Conservation (phyloP, 2,888 invertebrate species). For the Stenurella melanura region DNA sequence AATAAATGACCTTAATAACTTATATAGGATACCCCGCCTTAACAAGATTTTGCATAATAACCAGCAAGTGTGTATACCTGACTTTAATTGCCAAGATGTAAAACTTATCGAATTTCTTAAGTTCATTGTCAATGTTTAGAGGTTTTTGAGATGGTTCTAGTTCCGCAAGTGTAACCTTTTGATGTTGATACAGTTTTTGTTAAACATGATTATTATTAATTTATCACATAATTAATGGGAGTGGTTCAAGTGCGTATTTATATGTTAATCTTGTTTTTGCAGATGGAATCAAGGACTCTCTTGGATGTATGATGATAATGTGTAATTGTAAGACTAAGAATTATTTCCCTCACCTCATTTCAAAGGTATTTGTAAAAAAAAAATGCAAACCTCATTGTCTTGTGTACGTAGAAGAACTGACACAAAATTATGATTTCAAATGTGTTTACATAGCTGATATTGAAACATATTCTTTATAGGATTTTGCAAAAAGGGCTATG, state of each 20-base stretch:
- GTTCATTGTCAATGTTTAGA: slow-evolving; percentile 4
- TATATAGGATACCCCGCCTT: slow-evolving; percentile 45
- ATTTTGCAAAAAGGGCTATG: too few species aligned
- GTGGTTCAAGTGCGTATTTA: not conserved
- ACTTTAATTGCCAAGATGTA: not conserved
- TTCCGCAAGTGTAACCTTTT: slow-evolving; percentile 2
- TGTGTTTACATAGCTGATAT: too few species aligned
- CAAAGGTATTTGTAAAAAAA: not conserved
- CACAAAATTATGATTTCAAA: too few species aligned
- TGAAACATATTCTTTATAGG: too few species aligned
- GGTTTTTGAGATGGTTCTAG: not conserved
- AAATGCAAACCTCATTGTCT: not conserved
- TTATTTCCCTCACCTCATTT: too few species aligned
- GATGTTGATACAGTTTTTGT: not conserved
- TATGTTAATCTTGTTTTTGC: not conserved
- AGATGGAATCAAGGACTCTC: not conserved
- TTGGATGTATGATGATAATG: not conserved
- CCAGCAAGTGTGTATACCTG: not conserved
- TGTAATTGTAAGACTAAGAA: not conserved
- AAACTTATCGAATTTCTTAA: not conserved
- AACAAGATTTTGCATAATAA: slow-evolving; percentile 8
- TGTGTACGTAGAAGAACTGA: too few species aligned
- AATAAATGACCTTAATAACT: slow-evolving; percentile 45
- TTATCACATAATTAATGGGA: not conserved
- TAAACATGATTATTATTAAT: not conserved